Evolutionary conservation across 2,797 vertebrate genomes (phyloP), one percentile per base, ranked within the genome.

Genomic region (Neosilurus mollespiculum): DNA sequence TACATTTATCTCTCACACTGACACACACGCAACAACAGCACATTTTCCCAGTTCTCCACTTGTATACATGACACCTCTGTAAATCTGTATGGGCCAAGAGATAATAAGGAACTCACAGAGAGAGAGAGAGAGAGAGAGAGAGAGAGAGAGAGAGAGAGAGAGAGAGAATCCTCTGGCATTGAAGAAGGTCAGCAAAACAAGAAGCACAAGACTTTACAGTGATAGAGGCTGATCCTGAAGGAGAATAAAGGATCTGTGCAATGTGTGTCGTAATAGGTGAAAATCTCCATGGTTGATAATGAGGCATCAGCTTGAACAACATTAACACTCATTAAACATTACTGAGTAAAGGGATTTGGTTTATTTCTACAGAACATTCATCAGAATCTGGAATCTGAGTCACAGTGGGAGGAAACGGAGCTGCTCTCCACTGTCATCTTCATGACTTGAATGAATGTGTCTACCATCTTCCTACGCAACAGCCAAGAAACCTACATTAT

Each of bases 381-480:
- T 37, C 56, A 76, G 26, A 34, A 61, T 59, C 18, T 59, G 73
- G 0, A 58, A 61, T 61, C 26, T 22, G 11, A 59, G 56, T 8
- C 56, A 2, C 20, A 59, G 73, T 37, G 54, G 30, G 56, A 59
- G 30, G 16, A 76, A 73, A 24, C 14, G 9, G 16, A 59, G 30
- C 18, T 59, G 18, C 59, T 76, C 37, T 59, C 30, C 20, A 0
- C 20, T 59, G 11, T n/a, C 20, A 14, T 59, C 5, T 76, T 59
- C 73, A 18, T 61, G 30, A 56, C 20, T 76, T 75, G 26, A 75
- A 22, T 9, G 54, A 75, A 75, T 75, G 30, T 76, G 80, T 78
- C 80, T 80, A 37, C 30, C 76, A 77, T 64, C 24, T 80, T 83
- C 86, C 84, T 75, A 86, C 77, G 76, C 83, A 86, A n/a, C 54